These are phyloP conservation scores for Solen grandis DNA, from an alignment of 1,140 invertebrate genomes.

Conservation along the genomic window DNA sequence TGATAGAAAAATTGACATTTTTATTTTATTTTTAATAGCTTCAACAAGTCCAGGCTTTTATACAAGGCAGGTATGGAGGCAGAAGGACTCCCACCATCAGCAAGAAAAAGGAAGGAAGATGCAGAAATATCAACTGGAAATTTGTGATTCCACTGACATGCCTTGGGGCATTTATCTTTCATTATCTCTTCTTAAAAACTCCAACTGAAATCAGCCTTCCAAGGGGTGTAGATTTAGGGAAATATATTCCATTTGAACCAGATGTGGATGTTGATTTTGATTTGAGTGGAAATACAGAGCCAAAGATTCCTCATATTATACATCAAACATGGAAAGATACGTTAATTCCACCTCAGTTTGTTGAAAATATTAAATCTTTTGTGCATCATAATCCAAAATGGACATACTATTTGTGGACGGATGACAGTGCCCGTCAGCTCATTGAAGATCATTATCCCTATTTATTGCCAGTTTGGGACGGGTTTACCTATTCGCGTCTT, in stretches of 20 bases:
- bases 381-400: conserved; percentile 65
- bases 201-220: background rate
- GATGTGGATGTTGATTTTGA: conserved; percentile 50
- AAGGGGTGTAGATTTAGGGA: background rate
- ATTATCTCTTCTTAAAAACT: background rate
- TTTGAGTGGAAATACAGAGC: background rate
- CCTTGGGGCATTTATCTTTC: background rate
- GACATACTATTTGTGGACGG: conserved; percentile 75
- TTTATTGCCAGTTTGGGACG: conserved; percentile 64
- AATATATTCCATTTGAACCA: conserved; percentile 37
- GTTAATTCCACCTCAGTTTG: conserved; percentile 63
- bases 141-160: background rate
- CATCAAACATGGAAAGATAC: conserved; percentile 71
- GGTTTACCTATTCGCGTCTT: conserved; percentile 29
- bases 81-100: no score
- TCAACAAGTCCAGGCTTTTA: no score
- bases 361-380: conserved; percentile 63
- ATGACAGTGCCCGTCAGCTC: conserved; percentile 63
- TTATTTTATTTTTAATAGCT: no score
- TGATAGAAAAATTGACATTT: no score
- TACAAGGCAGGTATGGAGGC: no score
- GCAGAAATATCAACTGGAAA: background rate
- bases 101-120: no score
- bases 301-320: conserved; percentile 70
- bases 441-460: conserved; percentile 62